Conservation (phyloP, 2,113 vertebrate genomes). For the Engraulis encrasicolus region DNA sequence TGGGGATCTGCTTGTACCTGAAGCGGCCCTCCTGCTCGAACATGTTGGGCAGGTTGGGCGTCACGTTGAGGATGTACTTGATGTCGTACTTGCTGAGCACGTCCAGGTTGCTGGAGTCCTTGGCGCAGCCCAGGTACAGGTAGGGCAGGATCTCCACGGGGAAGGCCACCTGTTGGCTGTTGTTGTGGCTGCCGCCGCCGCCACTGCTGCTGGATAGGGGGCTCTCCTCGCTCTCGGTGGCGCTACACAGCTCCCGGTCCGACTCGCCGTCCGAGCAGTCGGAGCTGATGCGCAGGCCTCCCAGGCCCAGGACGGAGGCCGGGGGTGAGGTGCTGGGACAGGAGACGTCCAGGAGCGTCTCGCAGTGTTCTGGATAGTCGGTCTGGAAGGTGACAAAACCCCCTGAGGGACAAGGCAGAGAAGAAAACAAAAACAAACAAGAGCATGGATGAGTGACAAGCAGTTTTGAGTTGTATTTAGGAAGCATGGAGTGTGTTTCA, state of each 20-base stretch:
- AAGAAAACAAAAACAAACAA: too few relatives aligned
- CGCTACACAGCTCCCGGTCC: constrained; percentile 79
- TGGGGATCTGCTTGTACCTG: constrained; percentile 90
- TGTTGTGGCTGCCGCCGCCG: too few relatives aligned
- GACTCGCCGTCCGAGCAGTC: constrained; percentile 84
- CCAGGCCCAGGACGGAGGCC: constrained; percentile 81
- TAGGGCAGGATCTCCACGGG: constrained; percentile 89
- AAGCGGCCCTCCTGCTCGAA: constrained; percentile 86
- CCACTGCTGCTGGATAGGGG: constrained; percentile 74
- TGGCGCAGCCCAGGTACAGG: constrained; percentile 88
- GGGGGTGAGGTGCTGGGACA: constrained; percentile 75
- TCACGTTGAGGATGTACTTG: constrained; percentile 88
- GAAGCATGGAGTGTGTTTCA: not conserved
- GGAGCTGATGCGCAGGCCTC: constrained; percentile 80
- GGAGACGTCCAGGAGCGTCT: constrained; percentile 78
- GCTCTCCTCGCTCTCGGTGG: constrained; percentile 79
- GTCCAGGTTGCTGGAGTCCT: constrained; percentile 84
- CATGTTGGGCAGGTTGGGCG: constrained; percentile 88
- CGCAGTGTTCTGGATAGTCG: constrained; percentile 85
- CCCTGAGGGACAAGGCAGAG: constrained; percentile 65
- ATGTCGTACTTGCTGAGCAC: constrained; percentile 83
- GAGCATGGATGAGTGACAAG: not conserved
- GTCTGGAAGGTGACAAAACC: constrained; percentile 88
- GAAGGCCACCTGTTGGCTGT: constrained; percentile 82
- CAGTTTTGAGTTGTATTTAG: not conserved